A percentile compares a stretch with the other conserved stretches of the same genome.
phyloP scores from a whole-genome alignment of 2,113 vertebrate species.

The Vimba vimba region DNA sequence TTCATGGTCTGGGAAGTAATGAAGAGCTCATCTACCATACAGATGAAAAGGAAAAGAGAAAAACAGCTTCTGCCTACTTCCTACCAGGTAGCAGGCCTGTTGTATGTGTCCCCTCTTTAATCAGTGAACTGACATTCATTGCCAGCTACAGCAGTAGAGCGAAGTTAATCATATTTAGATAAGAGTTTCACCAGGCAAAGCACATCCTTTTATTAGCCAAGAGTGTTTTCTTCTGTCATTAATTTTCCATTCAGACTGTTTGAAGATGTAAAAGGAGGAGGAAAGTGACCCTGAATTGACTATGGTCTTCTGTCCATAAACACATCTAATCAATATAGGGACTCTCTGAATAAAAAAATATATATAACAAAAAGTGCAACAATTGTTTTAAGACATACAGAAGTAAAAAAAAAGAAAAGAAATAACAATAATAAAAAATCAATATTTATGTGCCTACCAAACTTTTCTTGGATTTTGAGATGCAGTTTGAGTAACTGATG shows the following conservation, averaged over 20 bases:
- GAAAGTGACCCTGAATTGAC: slow-evolving; percentile 31
- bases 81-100: slow-evolving; percentile 29
- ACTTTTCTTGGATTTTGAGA: not conserved
- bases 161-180: slow-evolving; percentile 61
- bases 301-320: slow-evolving; percentile 4
- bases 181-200: slow-evolving; percentile 52
- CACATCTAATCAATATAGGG: slow-evolving; percentile 11
- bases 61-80: slow-evolving; percentile 17
- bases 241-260: slow-evolving; percentile 18
- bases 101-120: slow-evolving; percentile 44
- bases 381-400: not conserved
- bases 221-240: slow-evolving; percentile 47
- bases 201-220: slow-evolving; percentile 51
- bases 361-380: not conserved
- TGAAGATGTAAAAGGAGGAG: slow-evolving; percentile 12
- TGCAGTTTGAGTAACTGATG: not conserved
- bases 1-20: slow-evolving; percentile 52
- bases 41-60: slow-evolving; percentile 39
- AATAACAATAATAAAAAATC: not conserved
- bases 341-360: not conserved
- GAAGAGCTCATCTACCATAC: slow-evolving; percentile 45
- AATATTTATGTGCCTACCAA: not conserved
- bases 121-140: slow-evolving; percentile 55
- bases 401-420: not conserved
- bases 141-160: slow-evolving; percentile 47